Evolutionary conservation across 1,140 invertebrate genomes (phyloP).

Genomic region (Oryzaephilus surinamensis): DNA sequence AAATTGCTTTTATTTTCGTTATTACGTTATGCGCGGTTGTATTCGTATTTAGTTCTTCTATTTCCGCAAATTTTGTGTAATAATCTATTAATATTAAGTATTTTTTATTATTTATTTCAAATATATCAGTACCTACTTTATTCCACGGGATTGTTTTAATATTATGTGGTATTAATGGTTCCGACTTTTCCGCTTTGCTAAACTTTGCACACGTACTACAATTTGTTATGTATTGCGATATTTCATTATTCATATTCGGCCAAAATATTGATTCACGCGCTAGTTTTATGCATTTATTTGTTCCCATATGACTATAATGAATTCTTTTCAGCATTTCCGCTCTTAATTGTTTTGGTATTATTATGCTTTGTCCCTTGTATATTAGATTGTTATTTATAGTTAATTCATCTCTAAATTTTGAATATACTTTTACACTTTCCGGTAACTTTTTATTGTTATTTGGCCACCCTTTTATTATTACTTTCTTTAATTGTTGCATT

Average conservation of each 20-base stretch:
- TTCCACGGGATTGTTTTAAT: conserved; percentile 28
- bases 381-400: neutral
- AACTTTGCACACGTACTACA: conserved; percentile 31
- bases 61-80: conserved; percentile 27
- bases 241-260: too few relatives aligned
- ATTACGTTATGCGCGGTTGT: conserved; percentile 15
- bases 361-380: conserved; percentile 4
- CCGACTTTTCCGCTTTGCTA: conserved; percentile 22
- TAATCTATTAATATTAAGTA: conserved; percentile 12
- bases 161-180: conserved; percentile 29
- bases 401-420: conserved; percentile 5
- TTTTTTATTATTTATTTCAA: conserved; percentile 7
- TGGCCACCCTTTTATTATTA: conserved; percentile 8
- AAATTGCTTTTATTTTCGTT: conserved; percentile 15
- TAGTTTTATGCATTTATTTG: conserved; percentile 12
- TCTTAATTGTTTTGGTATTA: conserved; percentile 8
- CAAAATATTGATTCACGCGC: conserved; percentile 34
- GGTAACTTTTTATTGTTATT: conserved; percentile 2
- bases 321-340: conserved; percentile 10
- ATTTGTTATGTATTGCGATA: conserved; percentile 33
- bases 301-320: conserved; percentile 15
- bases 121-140: conserved; percentile 31
- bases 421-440: conserved; percentile 5
- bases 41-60: conserved; percentile 21
- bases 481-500: conserved; percentile 1